Evolutionary conservation across 2,113 vertebrate genomes (phyloP).

Genomic region (Athene noctua): DNA sequence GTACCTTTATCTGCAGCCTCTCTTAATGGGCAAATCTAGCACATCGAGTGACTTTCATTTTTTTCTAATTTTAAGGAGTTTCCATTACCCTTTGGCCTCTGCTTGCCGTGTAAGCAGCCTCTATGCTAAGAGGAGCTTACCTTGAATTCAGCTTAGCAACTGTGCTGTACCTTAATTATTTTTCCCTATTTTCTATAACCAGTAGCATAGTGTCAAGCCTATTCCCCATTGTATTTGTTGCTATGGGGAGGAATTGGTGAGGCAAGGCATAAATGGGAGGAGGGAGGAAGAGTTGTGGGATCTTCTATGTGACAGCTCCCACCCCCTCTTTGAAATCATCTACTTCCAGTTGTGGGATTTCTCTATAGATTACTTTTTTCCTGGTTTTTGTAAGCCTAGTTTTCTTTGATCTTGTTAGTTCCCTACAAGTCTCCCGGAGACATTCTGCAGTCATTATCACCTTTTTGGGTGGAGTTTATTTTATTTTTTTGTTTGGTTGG

Average conservation of each 20-base stretch:
- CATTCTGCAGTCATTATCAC: slow-evolving; percentile 84
- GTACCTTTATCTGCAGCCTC: neutral
- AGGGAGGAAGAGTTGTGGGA: neutral
- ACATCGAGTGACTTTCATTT: neutral
- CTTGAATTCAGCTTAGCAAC: slow-evolving; percentile 26
- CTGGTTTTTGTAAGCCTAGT: slow-evolving; percentile 46
- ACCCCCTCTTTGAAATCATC: neutral
- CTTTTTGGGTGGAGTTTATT: slow-evolving; percentile 85
- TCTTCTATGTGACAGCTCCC: neutral
- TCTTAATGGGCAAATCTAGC: neutral
- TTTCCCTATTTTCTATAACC: neutral
- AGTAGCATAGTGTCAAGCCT: neutral
- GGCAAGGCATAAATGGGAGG: neutral
- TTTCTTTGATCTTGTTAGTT: slow-evolving; percentile 70
- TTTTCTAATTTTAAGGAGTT: slow-evolving; percentile 5
- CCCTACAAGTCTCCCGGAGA: slow-evolving; percentile 81
- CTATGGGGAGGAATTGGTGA: neutral
- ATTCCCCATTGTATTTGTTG: neutral
- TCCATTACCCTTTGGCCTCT: slow-evolving; percentile 34
- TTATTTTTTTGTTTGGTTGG: slow-evolving; percentile 58
- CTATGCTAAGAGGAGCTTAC: slow-evolving; percentile 27
- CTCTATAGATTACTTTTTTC: slow-evolving; percentile 4
- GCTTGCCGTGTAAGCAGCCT: slow-evolving; percentile 54
- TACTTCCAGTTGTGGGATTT: slow-evolving; percentile 79
- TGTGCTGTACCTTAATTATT: slow-evolving; percentile 14